Evolutionary conservation across 1,140 invertebrate species (phyloP), one percentile per base, ranked within the genome.

Genomic region (Cotesia glomerata): DNA sequence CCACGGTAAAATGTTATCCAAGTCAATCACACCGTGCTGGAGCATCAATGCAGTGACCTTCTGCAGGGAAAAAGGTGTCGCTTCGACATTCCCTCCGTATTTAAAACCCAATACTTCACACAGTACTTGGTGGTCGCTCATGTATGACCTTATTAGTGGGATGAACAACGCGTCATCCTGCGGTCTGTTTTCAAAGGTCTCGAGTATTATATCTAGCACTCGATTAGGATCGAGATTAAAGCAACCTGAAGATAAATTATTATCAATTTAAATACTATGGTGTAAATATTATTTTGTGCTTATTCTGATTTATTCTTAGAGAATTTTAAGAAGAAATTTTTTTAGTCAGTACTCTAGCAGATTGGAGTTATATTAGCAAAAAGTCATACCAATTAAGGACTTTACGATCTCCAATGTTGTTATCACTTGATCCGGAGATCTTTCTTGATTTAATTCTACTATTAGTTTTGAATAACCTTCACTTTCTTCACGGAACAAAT

Each of bases 161-260:
- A 97, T 93, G 84, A 97, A 98, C 76, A 97, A 89, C 59, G 90
- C 87, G 83, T 92, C 90, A 75, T 90, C 87, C 74, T 93, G 89
- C 7, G 94, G 92, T 71, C 94, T 91, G 76, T 93, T 94, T 86
- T 99, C 98, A 90, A 99, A 99, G 11, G 95, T 95, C 87, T 99
- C 98, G 70, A 99, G 88, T 73, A 99, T 94, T 68, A 99, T 93
- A 83, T 99, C 98, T 72, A 99, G 87, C 0, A 99, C 97, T 80
- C 98, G 90, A 85, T 99, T 99, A 16, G 98, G 98, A 88, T 99
- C 98, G 79, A 99, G 90, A 89, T 99, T 98, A 82, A 99, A 99
- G 86, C 97, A 98, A 81, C 98, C 97, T 97, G 84, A 14, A 32
- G 34, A 74, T 49, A 74, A 64, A 64, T 72, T 8, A n/a, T 18